Base-by-base conservation (phyloP, 2,888 invertebrate genomes). In the Hipparchia sbordonii region DNA sequence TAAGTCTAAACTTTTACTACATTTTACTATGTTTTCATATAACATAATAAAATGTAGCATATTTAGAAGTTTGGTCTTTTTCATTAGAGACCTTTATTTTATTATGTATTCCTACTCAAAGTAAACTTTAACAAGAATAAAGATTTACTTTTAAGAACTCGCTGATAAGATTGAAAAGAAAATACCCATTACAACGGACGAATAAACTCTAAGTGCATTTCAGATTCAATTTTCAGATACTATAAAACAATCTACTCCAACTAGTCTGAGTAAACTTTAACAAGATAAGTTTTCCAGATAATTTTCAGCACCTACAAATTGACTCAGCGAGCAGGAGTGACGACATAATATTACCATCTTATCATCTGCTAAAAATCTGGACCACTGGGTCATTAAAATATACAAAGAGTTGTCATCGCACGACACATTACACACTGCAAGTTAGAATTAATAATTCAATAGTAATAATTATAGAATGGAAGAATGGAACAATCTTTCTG, bases 211-310 rank as follows among this genome's bases (percentile, higher is more conserved):
- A 33, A 65, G 33, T 52, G 51, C 33, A 51, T 33, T 56, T 57
- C n/a, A 56, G 57, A 67, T 67, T 67, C 67, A 67, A 67, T 57
- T 56, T 67, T 13, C 67, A 67, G 67, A 67, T 57, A 46, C 46
- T 57, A 67, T 67, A 67, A 67, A 67, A 57, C 67, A 67, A 67
- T 67, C 67, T 48, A 68, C 57, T 68, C 59, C 23, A 60, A 51
- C 59, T 48, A 57, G 59, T 68, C 59, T 59, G 59, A 59, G 51
- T 59, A 46, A 67, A 68, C 59, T 68, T 68, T 68, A 68, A 68
- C 67, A 48, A 68, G 67, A 68, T 68, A 68, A 68, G 67, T 68
- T 68, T 23, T 48, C 59, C 33, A 65, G 46, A 57, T 59, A 59
- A 68, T 48, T 33, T 59, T 8, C 2, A 23, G 23, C 10, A 12